phyloP scores from a whole-genome alignment of 1,140 invertebrate genomes.

The Bombus impatiens region DNA sequence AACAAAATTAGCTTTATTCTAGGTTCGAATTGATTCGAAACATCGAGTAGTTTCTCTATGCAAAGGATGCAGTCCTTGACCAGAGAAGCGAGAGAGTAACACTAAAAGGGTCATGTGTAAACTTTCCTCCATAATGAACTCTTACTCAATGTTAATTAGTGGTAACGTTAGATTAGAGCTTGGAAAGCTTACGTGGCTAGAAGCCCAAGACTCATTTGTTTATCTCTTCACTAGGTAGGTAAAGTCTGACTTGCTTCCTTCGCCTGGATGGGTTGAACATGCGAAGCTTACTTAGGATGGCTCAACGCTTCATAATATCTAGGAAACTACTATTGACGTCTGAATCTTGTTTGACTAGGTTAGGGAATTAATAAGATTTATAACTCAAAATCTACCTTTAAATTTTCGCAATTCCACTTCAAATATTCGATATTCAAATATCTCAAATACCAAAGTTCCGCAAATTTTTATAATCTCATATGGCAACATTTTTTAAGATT shows the following conservation, averaged over 20 bases:
- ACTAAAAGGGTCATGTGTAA: background rate
- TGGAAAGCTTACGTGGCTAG: background rate
- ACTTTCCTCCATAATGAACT: background rate
- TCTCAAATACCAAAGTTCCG: too few relatives aligned
- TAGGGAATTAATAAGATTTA: too few relatives aligned
- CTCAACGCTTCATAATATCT: too few relatives aligned
- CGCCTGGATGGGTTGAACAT: background rate
- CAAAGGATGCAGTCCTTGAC: conserved; percentile 1
- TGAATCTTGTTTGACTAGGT: too few relatives aligned
- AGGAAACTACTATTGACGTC: too few relatives aligned
- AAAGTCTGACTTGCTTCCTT: background rate
- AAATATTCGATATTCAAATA: too few relatives aligned
- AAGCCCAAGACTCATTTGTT: background rate
- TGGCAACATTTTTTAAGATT: too few relatives aligned
- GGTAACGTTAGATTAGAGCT: background rate
- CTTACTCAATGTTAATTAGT: background rate
- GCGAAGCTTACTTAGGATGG: background rate
- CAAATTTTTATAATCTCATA: too few relatives aligned
- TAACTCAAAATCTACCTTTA: too few relatives aligned
- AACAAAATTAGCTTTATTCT: background rate
- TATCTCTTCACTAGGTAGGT: background rate
- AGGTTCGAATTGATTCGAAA: conserved; percentile 47
- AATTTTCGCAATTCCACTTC: too few relatives aligned
- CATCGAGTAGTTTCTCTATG: background rate
- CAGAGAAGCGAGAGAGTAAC: background rate